phyloP scores from a whole-genome alignment of 2,888 invertebrate species.

The Tenthredo livida region DNA sequence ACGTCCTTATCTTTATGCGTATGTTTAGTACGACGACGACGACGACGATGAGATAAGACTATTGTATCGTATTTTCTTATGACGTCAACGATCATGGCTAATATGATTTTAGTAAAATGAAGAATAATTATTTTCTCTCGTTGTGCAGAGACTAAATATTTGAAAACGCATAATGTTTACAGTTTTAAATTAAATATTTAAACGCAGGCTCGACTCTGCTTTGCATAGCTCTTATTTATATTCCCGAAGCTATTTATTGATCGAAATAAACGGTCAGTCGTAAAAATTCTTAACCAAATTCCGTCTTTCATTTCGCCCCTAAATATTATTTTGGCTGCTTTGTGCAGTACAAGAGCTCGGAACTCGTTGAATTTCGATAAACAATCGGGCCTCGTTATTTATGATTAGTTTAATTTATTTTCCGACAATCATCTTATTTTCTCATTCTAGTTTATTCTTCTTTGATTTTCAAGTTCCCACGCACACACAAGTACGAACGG shows the following conservation, averaged over 20 bases:
- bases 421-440: not conserved
- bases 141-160: not conserved
- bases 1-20: constrained; percentile 36
- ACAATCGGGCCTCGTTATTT: not conserved
- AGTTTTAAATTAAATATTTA: not conserved
- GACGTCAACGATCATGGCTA: constrained; percentile 10
- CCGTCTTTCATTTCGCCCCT: not conserved
- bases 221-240: not conserved
- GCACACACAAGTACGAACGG: not conserved
- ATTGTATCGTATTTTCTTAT: constrained; percentile 11
- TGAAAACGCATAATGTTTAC: not conserved
- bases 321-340: not conserved
- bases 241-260: constrained; percentile 2
- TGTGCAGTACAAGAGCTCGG: not conserved
- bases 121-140: not conserved
- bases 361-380: not conserved
- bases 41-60: not conserved
- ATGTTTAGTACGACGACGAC: constrained; percentile 4
- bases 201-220: not conserved
- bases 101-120: not conserved
- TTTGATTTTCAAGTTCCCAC: not conserved
- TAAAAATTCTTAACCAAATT: constrained; percentile 5
- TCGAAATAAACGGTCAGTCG: not conserved
- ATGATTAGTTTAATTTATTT: not conserved
- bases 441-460: not conserved